Percentiles rank a stretch among this genome's conserved stretches.
phyloP scores from a whole-genome alignment of 2,888 invertebrate species.

The Lutraria lutraria region DNA sequence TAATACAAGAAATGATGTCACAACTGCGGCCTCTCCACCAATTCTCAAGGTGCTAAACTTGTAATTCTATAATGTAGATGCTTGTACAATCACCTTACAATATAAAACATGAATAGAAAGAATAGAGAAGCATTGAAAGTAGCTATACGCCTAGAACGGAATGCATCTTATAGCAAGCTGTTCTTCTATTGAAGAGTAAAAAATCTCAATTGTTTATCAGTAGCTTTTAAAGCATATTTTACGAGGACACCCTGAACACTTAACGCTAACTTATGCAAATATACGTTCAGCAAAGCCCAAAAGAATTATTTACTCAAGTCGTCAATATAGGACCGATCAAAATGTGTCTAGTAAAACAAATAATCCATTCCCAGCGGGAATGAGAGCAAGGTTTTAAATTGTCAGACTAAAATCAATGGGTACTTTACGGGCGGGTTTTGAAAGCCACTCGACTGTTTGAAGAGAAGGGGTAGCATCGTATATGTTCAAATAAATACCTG shows the following conservation, averaged over 20 bases:
- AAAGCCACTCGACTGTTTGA: slow-evolving; percentile 47
- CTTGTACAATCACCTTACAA: not conserved
- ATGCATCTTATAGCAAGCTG: not conserved
- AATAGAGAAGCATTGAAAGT: not conserved
- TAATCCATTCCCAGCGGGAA: slow-evolving; percentile 58
- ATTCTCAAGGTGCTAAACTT: slow-evolving; percentile 7
- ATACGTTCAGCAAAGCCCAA: slow-evolving; percentile 36
- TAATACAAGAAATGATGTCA: slow-evolving; percentile 20
- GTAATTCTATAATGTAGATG: not conserved
- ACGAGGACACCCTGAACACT: slow-evolving; percentile 31
- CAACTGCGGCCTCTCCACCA: not conserved
- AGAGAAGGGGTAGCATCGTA: slow-evolving; percentile 32
- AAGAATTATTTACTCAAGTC: slow-evolving; percentile 55
- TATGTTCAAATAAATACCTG: slow-evolving; percentile 56
- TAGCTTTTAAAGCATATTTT: not conserved
- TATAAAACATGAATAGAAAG: not conserved
- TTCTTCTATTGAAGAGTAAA: not conserved
- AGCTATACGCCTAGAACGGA: not conserved
- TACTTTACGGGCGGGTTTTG: slow-evolving; percentile 44
- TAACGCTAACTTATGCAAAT: slow-evolving; percentile 47
- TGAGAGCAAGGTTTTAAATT: slow-evolving; percentile 43
- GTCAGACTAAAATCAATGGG: slow-evolving; percentile 58
- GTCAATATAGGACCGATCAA: slow-evolving; percentile 46
- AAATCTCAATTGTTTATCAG: slow-evolving; percentile 3
- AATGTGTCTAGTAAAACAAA: slow-evolving; percentile 71